Evolutionary conservation across 2,113 vertebrate species (phyloP).

Genomic region (Paracanthobrama guichenoti): DNA sequence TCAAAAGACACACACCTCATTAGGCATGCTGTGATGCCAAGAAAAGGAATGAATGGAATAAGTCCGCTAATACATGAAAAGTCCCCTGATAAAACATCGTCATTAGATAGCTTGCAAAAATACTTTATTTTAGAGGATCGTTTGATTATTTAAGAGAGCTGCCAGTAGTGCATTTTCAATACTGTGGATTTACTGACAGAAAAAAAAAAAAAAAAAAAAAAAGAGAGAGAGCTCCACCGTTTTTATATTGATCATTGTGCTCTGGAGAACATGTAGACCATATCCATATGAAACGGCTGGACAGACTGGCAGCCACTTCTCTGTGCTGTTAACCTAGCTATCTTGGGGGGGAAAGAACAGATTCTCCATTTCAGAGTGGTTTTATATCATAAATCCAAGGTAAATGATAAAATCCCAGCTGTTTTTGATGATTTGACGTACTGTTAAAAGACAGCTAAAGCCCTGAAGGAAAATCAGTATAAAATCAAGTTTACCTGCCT

Average conservation of each 20-base stretch:
- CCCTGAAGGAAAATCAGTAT: neutral
- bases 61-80: constrained; percentile 49
- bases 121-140: constrained; percentile 31
- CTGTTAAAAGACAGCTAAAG: neutral
- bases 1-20: constrained; percentile 51
- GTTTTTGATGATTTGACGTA: constrained; percentile 16
- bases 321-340: constrained; percentile 26
- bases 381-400: constrained; percentile 38
- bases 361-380: constrained; percentile 25
- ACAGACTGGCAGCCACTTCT: constrained; percentile 27
- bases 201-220: constrained; percentile 10
- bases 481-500: constrained; percentile 31
- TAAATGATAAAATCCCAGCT: constrained; percentile 35
- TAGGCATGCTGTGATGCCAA: constrained; percentile 51
- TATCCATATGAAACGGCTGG: neutral
- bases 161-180: neutral
- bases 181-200: neutral
- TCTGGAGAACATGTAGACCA: neutral
- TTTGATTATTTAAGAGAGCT: constrained; percentile 35
- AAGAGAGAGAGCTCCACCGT: neutral
- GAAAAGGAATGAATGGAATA: constrained; percentile 38
- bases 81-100: constrained; percentile 48
- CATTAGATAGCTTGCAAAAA: constrained; percentile 44
- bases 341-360: neutral
- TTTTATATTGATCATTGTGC: neutral